Conservation (phyloP, 2,888 invertebrate species). For the Lamellibrachia satsuma region DNA sequence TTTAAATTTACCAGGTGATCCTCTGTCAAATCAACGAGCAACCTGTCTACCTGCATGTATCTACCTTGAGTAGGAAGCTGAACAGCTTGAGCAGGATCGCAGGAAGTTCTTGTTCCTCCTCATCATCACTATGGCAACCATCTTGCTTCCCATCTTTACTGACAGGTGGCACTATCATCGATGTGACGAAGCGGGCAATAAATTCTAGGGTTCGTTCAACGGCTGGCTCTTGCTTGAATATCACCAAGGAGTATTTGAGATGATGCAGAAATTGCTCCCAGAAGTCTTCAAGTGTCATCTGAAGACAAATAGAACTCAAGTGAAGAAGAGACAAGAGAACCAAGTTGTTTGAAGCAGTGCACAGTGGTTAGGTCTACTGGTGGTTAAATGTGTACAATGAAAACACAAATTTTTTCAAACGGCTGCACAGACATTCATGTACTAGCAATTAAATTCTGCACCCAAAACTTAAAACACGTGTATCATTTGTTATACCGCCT, state of each 20-base stretch:
- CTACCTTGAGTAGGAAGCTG: constrained; percentile 39
- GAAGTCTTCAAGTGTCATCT: constrained; percentile 73
- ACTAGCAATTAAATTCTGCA: too few species aligned
- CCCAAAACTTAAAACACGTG: too few species aligned
- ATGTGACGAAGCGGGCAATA: constrained; percentile 76
- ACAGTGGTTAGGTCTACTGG: too few species aligned
- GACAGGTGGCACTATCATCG: constrained; percentile 59
- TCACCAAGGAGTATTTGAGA: constrained; percentile 74
- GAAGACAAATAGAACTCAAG: constrained; percentile 20
- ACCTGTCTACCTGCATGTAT: neutral
- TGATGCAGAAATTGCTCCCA: constrained; percentile 74
- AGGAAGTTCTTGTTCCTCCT: constrained; percentile 64
- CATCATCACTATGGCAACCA: constrained; percentile 56
- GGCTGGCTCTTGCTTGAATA: constrained; percentile 75
- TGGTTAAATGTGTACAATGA: too few species aligned
- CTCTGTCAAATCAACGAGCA: too few species aligned
- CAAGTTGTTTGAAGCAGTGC: too few species aligned
- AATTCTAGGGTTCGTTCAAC: constrained; percentile 78
- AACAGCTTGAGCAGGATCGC: constrained; percentile 73
- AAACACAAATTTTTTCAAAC: too few species aligned
- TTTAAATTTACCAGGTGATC: too few species aligned
- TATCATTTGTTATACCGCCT: too few species aligned
- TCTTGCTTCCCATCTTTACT: constrained; percentile 17
- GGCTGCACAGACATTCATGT: too few species aligned
- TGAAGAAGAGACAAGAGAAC: neutral